phyloP scores from a whole-genome alignment of 2,113 vertebrate genomes.

The Trichomycterus rosablanca region DNA sequence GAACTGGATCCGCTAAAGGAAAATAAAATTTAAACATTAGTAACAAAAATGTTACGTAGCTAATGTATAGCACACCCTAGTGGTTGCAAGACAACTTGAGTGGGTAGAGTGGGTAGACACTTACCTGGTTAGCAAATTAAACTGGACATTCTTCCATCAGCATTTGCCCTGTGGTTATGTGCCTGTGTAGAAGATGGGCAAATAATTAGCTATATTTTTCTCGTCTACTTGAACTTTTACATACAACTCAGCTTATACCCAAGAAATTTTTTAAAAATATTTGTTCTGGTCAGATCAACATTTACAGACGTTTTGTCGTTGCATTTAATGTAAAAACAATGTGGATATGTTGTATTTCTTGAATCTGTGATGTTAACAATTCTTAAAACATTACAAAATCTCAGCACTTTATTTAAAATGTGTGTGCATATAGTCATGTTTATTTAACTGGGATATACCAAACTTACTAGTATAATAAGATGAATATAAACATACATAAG shows the following conservation, averaged over 20 bases:
- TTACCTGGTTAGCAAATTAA: conserved; percentile 16
- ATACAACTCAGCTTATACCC: background rate
- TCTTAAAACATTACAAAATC: background rate
- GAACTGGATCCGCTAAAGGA: conserved; percentile 52
- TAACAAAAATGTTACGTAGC: no score
- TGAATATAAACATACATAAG: background rate
- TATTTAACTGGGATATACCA: no score
- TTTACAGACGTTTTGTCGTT: no score
- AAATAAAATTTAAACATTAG: conserved; percentile 32
- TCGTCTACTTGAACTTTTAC: no score
- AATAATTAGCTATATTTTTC: background rate
- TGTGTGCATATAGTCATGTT: no score
- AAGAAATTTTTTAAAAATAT: background rate
- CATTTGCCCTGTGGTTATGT: conserved; percentile 10
- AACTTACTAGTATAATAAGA: no score
- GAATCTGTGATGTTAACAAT: background rate
- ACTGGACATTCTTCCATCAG: conserved; percentile 13
- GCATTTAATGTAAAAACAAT: no score
- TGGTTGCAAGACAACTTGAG: conserved; percentile 50
- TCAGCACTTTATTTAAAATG: no score
- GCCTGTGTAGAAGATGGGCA: conserved; percentile 18
- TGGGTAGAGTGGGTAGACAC: background rate
- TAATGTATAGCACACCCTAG: conserved; percentile 35
- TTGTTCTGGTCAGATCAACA: no score
- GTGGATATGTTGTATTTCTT: background rate